Base-by-base conservation (phyloP, 1,140 invertebrate species). In the Caerostris darwini region DNA sequence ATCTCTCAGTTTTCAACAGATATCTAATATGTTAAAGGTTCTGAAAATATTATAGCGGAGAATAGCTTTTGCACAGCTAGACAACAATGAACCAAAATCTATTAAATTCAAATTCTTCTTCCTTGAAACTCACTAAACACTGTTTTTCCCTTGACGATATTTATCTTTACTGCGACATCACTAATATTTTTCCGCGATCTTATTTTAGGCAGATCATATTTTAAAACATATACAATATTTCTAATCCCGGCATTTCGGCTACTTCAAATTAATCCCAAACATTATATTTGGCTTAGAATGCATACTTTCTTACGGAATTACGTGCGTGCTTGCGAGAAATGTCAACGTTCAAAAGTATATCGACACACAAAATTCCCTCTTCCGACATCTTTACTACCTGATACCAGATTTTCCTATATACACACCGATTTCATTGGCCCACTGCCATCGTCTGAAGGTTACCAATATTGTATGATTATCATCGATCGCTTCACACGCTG, bases 391-490 rank as follows among this genome's bases (percentile, higher is more conserved):
- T 19, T 53, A 4, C 2, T 67, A 19, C 53, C 67, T 5, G 67
- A 58, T 77, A 53, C 14, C 19, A 2, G 88, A 34, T 90, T 90
- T 17, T 14, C 67, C 10, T 14, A 56, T 85, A 95, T 97, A 0
- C 96, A 97, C 94, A 94, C 97, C 0, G 96, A 97, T 95, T 95
- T 97, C 3, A 95, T 97, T 17, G 96, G 96, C 0, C 96, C 96
- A 0, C 86, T 97, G 2, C 96, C 96, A 17, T 85, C 86, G 5
- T 95, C 95, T 0, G 59, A 95, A 7, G 96, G 95, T 50, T 95
- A 94, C 69, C 64, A 53, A 17, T 96, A 96, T 94, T 94, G 95
- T 17, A 94, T 97, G 2, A 97, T 96, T 0, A 95, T 95, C 12
- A 97, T 91, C 93, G 96, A 7, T 96, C 34, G 0, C 34, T 34